Base-by-base conservation (phyloP, 1,140 invertebrate species). In the Polypedilum pembai region DNA sequence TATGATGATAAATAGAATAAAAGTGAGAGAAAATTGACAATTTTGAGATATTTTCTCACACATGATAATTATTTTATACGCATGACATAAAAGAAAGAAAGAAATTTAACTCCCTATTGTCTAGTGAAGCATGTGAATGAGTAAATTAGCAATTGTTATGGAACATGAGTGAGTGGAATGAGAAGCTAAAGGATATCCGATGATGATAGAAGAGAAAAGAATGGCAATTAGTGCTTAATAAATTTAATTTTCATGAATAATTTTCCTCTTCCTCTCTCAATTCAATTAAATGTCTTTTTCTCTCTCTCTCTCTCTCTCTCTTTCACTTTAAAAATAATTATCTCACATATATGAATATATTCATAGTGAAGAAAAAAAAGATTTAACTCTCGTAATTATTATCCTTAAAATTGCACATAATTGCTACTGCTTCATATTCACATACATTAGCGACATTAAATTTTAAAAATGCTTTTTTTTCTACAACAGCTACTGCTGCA, bases 21-120 rank as follows among this genome's bases (percentile, higher is more conserved):
- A 15, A n/a, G n/a, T n/a, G 56, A 65, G 56, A 20, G 33, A 72
- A 21, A 21, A 7, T 20, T 24, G 10, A 10, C 18, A 12, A 18
- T 72, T 72, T 15, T 15, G 33, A 3, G 69, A 72, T 17, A 12
- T n/a, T n/a, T 56, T 56, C 45, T n/a, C 45, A 56, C 45, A 56
- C 45, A 56, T 56, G n/a, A 56, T 56, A n/a, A 56, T 56, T 56
- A n/a, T 56, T 56, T 56, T 56, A 56, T n/a, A 56, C 45, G 45
- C 45, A 56, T 56, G 45, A 56, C 45, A 56, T n/a, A n/a, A n/a
- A 56, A n/a, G 12, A n/a, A 56, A 56, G 12, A n/a, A 56, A n/a
- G 45, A 56, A 56, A 56, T n/a, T 56, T 12, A 12, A n/a, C 45
- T 56, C 45, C 45, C n/a, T 56, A 56, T 56, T 56, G 45, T 56